Evolutionary conservation across 2,797 vertebrate genomes (phyloP).

Genomic region (Danio jaintianensis): DNA sequence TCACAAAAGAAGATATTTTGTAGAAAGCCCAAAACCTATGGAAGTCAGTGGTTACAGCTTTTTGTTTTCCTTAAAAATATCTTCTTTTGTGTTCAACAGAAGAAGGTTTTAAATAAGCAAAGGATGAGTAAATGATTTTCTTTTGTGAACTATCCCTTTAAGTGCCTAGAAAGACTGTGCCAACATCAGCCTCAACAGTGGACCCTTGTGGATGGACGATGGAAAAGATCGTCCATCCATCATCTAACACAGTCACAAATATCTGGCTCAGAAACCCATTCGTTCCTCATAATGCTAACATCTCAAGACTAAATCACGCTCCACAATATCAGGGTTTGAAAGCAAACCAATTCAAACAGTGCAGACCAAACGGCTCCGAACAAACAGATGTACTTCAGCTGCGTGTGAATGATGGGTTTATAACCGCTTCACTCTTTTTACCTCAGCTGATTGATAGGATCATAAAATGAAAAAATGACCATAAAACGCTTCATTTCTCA

Average conservation of each 20-base stretch:
- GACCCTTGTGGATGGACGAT: constrained; percentile 27
- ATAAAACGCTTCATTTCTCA: constrained; percentile 20
- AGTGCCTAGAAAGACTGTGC: background rate
- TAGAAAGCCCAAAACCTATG: too few relatives aligned
- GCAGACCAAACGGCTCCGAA: background rate
- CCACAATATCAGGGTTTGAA: constrained; percentile 4
- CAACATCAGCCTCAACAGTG: constrained; percentile 15
- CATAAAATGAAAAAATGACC: constrained; percentile 33
- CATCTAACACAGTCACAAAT: background rate
- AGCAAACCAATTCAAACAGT: constrained; percentile 14
- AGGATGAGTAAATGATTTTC: too few relatives aligned
- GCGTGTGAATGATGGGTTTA: constrained; percentile 1
- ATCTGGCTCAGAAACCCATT: background rate
- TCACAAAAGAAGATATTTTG: too few relatives aligned
- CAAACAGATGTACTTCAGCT: constrained; percentile 34
- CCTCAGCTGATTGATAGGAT: constrained; percentile 20
- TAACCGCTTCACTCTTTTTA: background rate
- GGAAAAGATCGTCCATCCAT: background rate
- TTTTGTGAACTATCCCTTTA: background rate
- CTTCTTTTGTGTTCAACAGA: too few relatives aligned
- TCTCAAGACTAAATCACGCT: background rate
- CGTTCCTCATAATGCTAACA: background rate
- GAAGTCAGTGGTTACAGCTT: too few relatives aligned
- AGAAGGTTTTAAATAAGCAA: too few relatives aligned
- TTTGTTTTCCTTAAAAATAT: too few relatives aligned